Evolutionary conservation across 35 echinoderm and acorn worm genomes (phyloP), one percentile per base, ranked within the genome.

Genomic region (Apostichopus californicus): DNA sequence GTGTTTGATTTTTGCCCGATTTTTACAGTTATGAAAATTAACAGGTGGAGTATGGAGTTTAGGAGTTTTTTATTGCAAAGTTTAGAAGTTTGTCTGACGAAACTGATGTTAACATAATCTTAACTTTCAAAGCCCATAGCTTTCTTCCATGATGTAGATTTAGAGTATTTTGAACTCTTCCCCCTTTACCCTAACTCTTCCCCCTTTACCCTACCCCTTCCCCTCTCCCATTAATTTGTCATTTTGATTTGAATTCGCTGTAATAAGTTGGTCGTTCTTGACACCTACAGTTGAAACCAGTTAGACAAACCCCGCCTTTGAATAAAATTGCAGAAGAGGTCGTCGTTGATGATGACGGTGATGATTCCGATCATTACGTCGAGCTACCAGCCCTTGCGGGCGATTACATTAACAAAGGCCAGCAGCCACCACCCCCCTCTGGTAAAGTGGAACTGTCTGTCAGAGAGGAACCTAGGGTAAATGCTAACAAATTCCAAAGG

Each of bases 281-380:
- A 85, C 54, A 56, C 20, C 54, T 85, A 54, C 81, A 85, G 81
- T 85, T 85, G 56, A 85, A 85, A 23, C 81, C 81, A 58, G 57
- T 85, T 59, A 85, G 58, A 58, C 15, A 58, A 59, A 85, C 55
- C 81, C 57, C 14, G 57, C 57, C 81, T 85, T 85, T 85, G 81
- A 85, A 85, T 85, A 58, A 58, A 55, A 85, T 85, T 59, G 22
- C 81, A 8, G 81, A 85, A 85, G 81, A 85, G 15, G 54, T 54
- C 81, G 6, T 58, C n/a, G 1, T 46, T 46, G 80, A 18, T 85
- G 81, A 59, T 14, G 57, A n/a, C 1, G 81, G 58, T 17, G 81
- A 85, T 10, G 81, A 85, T 9, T 85, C 81, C 23, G 81, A 85
- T 85, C 81, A 85, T 85, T 85, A 85, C 17, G 81, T 85, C 8